These are phyloP conservation scores for Calameuta filiformis DNA, from an alignment of 2,888 invertebrate genomes.

Conservation along the genomic window DNA sequence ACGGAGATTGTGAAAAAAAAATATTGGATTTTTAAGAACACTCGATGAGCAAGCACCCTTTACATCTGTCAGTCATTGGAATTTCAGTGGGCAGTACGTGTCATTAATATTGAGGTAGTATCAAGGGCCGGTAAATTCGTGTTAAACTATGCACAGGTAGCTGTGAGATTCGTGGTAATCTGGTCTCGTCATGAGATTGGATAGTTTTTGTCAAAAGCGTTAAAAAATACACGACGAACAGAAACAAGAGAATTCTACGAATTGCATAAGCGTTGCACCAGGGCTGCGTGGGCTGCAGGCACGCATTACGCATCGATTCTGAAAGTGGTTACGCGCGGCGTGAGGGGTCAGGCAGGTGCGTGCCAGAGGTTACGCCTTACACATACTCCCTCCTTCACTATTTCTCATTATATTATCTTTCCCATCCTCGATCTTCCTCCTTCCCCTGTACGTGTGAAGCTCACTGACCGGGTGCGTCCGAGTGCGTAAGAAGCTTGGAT, in stretches of 20 bases:
- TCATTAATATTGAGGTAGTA: not conserved
- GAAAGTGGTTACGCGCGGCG: conserved; percentile 39
- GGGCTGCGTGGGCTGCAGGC: conserved; percentile 46
- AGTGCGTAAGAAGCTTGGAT: not conserved
- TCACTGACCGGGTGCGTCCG: not conserved
- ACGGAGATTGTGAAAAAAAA: not conserved
- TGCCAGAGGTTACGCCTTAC: conserved; percentile 50
- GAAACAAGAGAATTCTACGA: conserved; percentile 32
- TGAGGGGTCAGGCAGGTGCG: conserved; percentile 62
- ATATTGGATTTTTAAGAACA: not conserved
- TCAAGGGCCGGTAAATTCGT: not conserved
- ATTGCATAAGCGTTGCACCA: conserved; percentile 49
- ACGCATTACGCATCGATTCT: conserved; percentile 32
- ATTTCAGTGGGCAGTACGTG: not conserved
- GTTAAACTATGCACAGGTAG: not conserved
- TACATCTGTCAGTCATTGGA: not conserved
- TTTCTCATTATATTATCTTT: not conserved
- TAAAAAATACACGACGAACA: not conserved
- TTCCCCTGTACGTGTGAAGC: not conserved
- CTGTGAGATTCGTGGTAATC: not conserved
- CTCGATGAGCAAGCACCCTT: not conserved
- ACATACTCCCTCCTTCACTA: conserved; percentile 19
- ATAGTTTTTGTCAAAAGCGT: not conserved
- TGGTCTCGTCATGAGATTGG: not conserved
- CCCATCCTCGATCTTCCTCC: not conserved